Percentiles rank a stretch among this genome's conserved stretches.
Evolutionary conservation across 1,140 invertebrate species (phyloP).

Genomic region (Diorhabda carinulata): DNA sequence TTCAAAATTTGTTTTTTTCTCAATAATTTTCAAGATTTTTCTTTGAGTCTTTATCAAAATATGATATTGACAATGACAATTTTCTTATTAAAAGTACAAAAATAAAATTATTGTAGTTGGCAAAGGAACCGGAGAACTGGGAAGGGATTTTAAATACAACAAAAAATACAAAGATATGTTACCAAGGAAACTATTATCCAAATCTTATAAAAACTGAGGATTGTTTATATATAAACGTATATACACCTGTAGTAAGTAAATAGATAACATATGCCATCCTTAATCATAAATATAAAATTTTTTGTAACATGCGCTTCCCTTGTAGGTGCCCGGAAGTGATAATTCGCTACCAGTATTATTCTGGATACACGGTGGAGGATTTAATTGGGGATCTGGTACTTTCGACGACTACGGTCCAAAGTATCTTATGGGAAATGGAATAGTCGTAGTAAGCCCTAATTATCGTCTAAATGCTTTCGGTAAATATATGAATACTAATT

Average conservation of each 20-base stretch:
- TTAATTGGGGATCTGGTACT: not conserved
- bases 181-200: not conserved
- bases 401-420: constrained; percentile 6
- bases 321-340: not conserved
- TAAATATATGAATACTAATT: not conserved
- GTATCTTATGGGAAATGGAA: constrained; percentile 2
- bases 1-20: too few species aligned
- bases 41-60: too few species aligned
- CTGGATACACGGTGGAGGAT: constrained; percentile 6
- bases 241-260: constrained; percentile 8
- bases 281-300: too few species aligned
- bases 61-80: too few species aligned
- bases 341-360: constrained; percentile 1
- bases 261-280: too few species aligned
- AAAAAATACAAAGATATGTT: constrained; percentile 3
- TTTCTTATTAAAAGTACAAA: too few species aligned
- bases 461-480: constrained; percentile 7
- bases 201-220: constrained; percentile 1
- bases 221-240: constrained; percentile 10
- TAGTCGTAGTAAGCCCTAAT: constrained; percentile 1
- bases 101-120: not conserved
- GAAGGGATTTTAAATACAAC: not conserved
- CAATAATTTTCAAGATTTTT: too few species aligned
- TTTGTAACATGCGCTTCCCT: too few species aligned
- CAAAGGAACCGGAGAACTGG: not conserved